These are phyloP conservation scores for Nezara viridula DNA, from an alignment of 2,888 invertebrate genomes.

Conservation along the genomic window DNA sequence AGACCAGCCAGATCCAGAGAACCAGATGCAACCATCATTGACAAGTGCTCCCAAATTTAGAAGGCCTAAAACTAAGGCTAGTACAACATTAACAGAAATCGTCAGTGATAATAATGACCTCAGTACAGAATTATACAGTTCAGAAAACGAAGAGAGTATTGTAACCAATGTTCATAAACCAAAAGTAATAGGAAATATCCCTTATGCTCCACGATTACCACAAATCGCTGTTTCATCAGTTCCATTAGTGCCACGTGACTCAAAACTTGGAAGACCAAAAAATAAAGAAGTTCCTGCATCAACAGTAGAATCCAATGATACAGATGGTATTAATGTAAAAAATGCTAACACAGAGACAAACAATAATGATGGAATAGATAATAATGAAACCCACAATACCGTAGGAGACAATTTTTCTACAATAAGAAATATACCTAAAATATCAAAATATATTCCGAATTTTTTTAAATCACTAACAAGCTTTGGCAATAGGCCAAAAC, in stretches of 20 bases:
- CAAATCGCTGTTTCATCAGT: not conserved
- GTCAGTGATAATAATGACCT: not conserved
- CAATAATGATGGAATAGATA: not conserved
- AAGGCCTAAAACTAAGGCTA: not conserved
- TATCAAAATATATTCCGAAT: not conserved
- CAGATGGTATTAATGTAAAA: not conserved
- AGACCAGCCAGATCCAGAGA: not conserved
- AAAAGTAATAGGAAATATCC: not conserved
- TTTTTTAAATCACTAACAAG: not conserved
- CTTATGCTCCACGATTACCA: not conserved
- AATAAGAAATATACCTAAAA: not conserved
- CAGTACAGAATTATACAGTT: not conserved
- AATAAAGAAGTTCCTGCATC: not conserved
- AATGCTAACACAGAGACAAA: not conserved
- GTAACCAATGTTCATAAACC: not conserved
- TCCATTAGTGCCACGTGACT: too few relatives aligned
- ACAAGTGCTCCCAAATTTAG: not conserved
- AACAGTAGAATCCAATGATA: not conserved
- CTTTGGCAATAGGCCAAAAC: not conserved
- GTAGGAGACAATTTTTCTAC: not conserved
- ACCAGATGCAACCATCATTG: not conserved
- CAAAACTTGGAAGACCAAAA: not conserved
- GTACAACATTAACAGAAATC: not conserved
- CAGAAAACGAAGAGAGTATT: not conserved
- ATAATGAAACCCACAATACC: not conserved